Conservation (phyloP, 2,888 invertebrate genomes). For the Tuta absoluta region DNA sequence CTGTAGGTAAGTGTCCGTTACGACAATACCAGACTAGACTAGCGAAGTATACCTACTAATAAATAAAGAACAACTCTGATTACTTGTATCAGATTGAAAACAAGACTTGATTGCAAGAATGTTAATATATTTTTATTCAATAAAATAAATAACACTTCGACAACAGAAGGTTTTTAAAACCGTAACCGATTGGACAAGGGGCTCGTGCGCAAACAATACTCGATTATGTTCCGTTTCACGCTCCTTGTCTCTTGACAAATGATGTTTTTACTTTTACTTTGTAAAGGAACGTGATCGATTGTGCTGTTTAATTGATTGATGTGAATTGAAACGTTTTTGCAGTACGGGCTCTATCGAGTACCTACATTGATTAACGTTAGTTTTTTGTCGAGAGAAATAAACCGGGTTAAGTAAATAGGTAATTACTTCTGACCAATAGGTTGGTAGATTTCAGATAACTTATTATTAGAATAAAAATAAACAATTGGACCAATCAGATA, state of each 20-base stretch:
- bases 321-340: neutral
- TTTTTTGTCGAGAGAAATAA: neutral
- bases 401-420: neutral
- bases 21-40: no score
- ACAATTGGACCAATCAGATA: no score
- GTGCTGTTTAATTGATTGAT: conserved; percentile 15
- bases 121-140: conserved; percentile 39
- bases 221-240: conserved; percentile 56
- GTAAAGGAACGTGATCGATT: conserved; percentile 10
- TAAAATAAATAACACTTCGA: neutral
- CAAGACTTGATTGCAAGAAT: no score
- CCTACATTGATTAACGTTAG: neutral
- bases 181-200: conserved; percentile 54
- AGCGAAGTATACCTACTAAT: no score
- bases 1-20: no score
- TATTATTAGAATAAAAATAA: no score
- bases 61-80: no score
- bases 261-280: conserved; percentile 46
- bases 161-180: conserved; percentile 37
- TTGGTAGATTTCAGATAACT: no score
- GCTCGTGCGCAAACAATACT: conserved; percentile 45
- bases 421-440: no score
- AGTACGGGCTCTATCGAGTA: neutral
- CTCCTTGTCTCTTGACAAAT: conserved; percentile 58
- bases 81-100: no score